A percentile compares a stretch with the other conserved stretches of the same genome.
Evolutionary conservation across 2,113 vertebrate species (phyloP).

Genomic region (Phasianus colchicus): DNA sequence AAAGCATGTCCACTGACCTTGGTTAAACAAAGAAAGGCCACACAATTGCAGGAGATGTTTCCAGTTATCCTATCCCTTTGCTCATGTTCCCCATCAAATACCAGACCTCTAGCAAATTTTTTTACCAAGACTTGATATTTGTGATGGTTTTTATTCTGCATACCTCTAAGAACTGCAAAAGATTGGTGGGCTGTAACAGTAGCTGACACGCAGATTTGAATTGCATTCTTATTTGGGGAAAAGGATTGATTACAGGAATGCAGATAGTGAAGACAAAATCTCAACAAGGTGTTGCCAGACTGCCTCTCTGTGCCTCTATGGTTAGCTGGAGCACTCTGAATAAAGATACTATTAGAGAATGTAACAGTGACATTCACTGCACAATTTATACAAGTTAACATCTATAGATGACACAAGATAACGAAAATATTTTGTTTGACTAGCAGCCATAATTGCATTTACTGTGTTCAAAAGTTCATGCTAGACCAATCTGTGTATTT

Average conservation of each 20-base stretch:
- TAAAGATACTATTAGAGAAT: background rate
- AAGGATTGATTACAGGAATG: background rate
- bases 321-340: background rate
- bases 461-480: background rate
- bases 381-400: background rate
- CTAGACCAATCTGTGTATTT: background rate
- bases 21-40: background rate
- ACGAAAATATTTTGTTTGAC: background rate
- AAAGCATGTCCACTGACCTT: accelerated
- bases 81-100: background rate
- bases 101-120: background rate
- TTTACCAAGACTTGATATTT: background rate
- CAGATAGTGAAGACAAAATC: background rate
- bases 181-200: background rate
- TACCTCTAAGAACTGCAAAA: background rate
- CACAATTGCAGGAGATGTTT: background rate
- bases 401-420: background rate
- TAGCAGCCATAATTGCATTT: background rate
- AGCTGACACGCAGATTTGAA: background rate
- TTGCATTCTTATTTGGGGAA: background rate
- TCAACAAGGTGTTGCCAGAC: background rate
- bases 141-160: background rate
- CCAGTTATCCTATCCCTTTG: accelerated
- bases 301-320: background rate
- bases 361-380: background rate